Percentiles rank a stretch among this genome's conserved stretches.
Conservation (phyloP, 1,140 invertebrate genomes). For the Ostrea edulis region DNA sequence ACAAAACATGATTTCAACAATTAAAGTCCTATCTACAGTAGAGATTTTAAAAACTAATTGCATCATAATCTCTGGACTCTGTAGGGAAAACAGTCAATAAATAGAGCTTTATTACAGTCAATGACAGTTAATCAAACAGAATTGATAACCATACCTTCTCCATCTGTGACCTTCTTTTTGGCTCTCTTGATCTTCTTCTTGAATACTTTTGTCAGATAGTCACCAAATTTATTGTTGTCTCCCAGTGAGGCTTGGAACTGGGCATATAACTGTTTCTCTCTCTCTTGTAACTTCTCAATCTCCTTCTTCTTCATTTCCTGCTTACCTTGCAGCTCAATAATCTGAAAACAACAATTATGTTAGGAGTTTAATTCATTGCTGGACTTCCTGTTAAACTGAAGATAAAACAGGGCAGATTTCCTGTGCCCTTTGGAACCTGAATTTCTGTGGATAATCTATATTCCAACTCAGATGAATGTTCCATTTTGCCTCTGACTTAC, state of each 20-base stretch:
- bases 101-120: neutral
- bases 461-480: no score
- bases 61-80: neutral
- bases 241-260: conserved; percentile 83
- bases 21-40: neutral
- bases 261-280: conserved; percentile 81
- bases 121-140: neutral
- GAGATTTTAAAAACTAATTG: neutral
- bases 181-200: conserved; percentile 84
- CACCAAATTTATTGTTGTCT: conserved; percentile 86
- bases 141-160: conserved; percentile 66
- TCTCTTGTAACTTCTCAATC: conserved; percentile 82
- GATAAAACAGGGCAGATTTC: neutral
- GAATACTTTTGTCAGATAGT: conserved; percentile 88
- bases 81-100: neutral
- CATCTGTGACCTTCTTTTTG: conserved; percentile 79
- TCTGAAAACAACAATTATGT: conserved; percentile 59
- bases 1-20: conserved; percentile 21
- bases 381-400: neutral
- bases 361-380: neutral
- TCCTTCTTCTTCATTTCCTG: conserved; percentile 82
- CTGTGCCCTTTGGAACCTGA: neutral
- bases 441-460: no score
- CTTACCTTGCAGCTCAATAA: conserved; percentile 81
- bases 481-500: conserved; percentile 48